Base-by-base conservation (phyloP, 2,797 vertebrate species). In the Hipposideros larvatus region DNA sequence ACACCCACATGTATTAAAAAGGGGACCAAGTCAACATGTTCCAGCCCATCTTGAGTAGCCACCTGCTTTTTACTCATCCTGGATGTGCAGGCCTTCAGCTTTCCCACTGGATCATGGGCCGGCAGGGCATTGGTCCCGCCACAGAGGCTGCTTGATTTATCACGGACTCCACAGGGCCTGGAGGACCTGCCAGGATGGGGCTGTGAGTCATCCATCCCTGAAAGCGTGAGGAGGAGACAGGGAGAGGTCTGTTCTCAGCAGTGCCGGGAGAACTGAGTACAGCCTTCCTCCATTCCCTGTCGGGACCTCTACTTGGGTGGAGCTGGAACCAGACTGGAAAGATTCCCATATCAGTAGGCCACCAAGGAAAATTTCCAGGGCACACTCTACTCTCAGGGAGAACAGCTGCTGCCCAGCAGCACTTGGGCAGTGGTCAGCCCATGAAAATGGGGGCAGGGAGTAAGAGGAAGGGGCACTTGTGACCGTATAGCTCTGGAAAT, bases 61-160 rank as follows among this genome's bases (percentile, higher is more conserved):
- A 34, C 22, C 80, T 94, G 74, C 37, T 15, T 34, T 80, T 41
- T 34, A 43, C n/a, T 95, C 90, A 68, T 82, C 71, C 24, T 22
- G 11, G 61, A 7, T 37, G 34, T 51, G 14, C 15, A 57, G 63
- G 31, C 7, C 37, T 43, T 34, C 6, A 16, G 34, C 21, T 28
- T 18, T 41, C 43, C 41, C 26, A 1, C 1, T 2, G 51, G 75
- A 16, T 70, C 4, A 0, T 41, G 26, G 55, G 7, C 22, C 0
- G 0, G 53, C 41, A 61, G 65, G 90, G 18, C 63, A 43, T n/a
- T 11, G 2, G 3, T 46, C 31, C 37, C 79, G 37, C 31, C 84
- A 21, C 37, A 55, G 37, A 79, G 46, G n/a, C 31, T 8, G 24
- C 37, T 68, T 46, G 57, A 65, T 53, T 90, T 92, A 37, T 75